Evolutionary conservation across 1,140 invertebrate genomes (phyloP).

Genomic region (Drosophila ambigua): DNA sequence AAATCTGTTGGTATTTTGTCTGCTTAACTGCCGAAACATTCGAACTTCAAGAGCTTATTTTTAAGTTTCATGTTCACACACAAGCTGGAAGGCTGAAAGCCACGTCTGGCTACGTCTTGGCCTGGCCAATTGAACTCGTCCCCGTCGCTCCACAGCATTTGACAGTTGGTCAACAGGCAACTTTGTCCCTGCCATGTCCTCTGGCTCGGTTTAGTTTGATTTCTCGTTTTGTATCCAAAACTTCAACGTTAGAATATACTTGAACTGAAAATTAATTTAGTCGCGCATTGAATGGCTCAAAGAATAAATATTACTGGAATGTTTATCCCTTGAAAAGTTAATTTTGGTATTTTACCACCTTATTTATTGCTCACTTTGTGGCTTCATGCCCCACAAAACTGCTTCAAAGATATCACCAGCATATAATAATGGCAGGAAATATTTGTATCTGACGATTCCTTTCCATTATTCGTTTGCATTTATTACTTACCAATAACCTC

Average conservation of each 20-base stretch:
- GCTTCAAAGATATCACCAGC: slow-evolving; percentile 10
- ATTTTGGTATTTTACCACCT: no score
- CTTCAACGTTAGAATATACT: not conserved
- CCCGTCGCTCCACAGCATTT: slow-evolving; percentile 3
- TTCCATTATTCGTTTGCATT: slow-evolving; percentile 2
- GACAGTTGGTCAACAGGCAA: slow-evolving; percentile 47
- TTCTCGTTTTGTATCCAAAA: slow-evolving; percentile 3
- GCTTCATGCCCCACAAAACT: not conserved
- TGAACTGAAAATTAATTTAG: slow-evolving; percentile 43
- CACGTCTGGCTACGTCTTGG: slow-evolving; percentile 14
- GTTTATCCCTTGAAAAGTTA: not conserved
- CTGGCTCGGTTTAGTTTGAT: slow-evolving; percentile 19
- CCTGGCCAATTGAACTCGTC: slow-evolving; percentile 40
- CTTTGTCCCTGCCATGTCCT: slow-evolving; percentile 27
- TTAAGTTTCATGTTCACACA: slow-evolving; percentile 53
- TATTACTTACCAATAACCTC: slow-evolving; percentile 89
- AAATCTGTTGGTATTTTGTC: slow-evolving; percentile 56
- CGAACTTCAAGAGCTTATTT: slow-evolving; percentile 48
- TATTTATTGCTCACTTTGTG: no score
- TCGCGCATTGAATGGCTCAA: not conserved
- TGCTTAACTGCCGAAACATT: slow-evolving; percentile 50
- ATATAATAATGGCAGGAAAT: not conserved
- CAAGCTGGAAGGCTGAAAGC: not conserved
- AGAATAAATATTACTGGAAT: slow-evolving; percentile 15
- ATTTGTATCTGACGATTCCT: not conserved